A percentile compares a stretch with the other conserved stretches of the same genome.
phyloP scores from a whole-genome alignment of 2,888 invertebrate genomes.

The Lasioglossum leucozonium region DNA sequence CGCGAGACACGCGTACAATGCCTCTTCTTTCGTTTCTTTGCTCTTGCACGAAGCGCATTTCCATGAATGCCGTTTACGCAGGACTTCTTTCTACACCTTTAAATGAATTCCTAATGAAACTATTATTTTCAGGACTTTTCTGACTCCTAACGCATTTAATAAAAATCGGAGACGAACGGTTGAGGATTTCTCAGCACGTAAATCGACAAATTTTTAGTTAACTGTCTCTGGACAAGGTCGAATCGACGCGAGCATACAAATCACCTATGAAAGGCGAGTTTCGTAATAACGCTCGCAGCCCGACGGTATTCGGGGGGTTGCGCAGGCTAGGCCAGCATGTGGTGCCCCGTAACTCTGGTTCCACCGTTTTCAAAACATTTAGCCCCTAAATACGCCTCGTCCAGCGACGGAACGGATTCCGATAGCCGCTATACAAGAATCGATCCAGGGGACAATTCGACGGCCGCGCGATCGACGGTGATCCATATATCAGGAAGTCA shows the following conservation, averaged over 20 bases:
- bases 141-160: too few species aligned
- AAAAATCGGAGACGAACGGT: too few species aligned
- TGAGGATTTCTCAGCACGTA: too few species aligned
- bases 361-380: conserved; percentile 79
- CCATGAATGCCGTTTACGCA: not conserved
- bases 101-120: not conserved
- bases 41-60: not conserved
- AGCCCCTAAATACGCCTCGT: conserved; percentile 73
- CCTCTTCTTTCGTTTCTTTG: not conserved
- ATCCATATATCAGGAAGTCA: conserved; percentile 82
- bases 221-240: not conserved
- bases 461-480: conserved; percentile 44
- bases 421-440: not conserved
- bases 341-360: conserved; percentile 59
- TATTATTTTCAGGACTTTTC: not conserved
- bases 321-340: not conserved
- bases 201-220: too few species aligned
- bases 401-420: not conserved
- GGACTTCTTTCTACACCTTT: not conserved
- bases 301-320: not conserved
- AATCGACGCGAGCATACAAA: not conserved
- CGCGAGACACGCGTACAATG: not conserved
- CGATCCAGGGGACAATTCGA: conserved; percentile 21
- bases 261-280: not conserved
- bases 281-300: not conserved